Evolutionary conservation across 2,888 invertebrate species (phyloP), one percentile per base, ranked within the genome.

Genomic region (Patella depressa): DNA sequence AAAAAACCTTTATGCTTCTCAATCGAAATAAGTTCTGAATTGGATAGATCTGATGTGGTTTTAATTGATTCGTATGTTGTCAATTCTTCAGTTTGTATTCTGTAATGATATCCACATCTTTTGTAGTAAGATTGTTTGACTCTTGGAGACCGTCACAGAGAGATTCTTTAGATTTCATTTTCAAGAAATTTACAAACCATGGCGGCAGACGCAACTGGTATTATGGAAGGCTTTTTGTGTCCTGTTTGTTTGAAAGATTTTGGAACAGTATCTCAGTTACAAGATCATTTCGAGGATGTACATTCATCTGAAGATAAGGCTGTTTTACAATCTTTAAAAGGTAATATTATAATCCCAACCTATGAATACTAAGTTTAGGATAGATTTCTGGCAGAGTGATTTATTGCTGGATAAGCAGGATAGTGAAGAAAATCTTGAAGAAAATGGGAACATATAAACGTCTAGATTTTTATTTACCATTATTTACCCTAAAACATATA

Each of bases 171-270:
- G 1, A 7, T 45, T 45, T 45, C 45, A 9, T 45, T 45, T 5
- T 1, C 45, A 45, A 45, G 45, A 45, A 45, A 72, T 19, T 14
- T 45, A 45, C 45, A 54, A 72, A 72, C 45, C 55, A 86, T 85
- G 86, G 83, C 84, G 11, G 74, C 80, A 11, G 76, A 78, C 12
- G 79, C 82, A 71, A 81, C 84, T 5, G 89, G 88, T 72, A 89
- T 91, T 53, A 82, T 96, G 80, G 98, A 98, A 92, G 98, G 98
- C 7, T 98, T 98, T 90, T 93, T 98, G 14, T 98, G 98, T 91
- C 98, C 98, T 0, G 96, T 98, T 87, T 98, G 98, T 89, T 95
- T 96, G 92, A 95, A 95, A 65, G 98, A 98, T 91, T 93, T 97
- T 72, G 96, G 96, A 89, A 96, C 96, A 17, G 95, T 96, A 9